Conservation (phyloP, 2,797 vertebrate genomes). For the Oceanodroma leucorhoa region DNA sequence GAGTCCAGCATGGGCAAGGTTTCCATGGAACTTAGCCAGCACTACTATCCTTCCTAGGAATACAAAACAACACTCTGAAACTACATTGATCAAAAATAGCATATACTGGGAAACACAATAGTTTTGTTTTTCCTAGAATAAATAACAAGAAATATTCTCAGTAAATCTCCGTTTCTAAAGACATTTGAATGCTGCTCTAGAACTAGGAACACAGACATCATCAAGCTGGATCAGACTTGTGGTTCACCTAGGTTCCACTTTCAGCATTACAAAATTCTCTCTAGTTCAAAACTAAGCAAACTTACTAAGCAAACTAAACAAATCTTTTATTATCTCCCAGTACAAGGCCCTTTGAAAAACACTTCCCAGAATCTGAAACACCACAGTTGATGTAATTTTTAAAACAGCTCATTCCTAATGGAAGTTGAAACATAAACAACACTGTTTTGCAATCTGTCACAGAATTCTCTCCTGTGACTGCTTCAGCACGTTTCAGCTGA, state of each 20-base stretch:
- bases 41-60: background rate
- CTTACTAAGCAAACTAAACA: background rate
- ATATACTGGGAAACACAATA: background rate
- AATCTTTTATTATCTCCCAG: background rate
- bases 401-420: background rate
- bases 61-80: background rate
- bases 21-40: background rate
- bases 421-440: conserved; percentile 8
- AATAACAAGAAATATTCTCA: background rate
- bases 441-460: background rate
- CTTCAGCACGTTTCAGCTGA: background rate
- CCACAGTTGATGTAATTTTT: background rate
- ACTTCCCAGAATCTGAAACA: conserved; percentile 6
- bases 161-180: background rate
- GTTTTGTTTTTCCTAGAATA: background rate
- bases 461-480: background rate
- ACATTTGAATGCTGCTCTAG: background rate
- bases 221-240: background rate
- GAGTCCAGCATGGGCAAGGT: background rate
- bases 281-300: background rate
- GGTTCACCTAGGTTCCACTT: background rate
- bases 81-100: background rate
- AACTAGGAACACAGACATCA: background rate
- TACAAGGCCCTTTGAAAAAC: background rate
- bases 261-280: background rate